These are phyloP conservation scores for Lagenorhynchus albirostris DNA, from an alignment of 2,113 vertebrate species.

Conservation along the genomic window DNA sequence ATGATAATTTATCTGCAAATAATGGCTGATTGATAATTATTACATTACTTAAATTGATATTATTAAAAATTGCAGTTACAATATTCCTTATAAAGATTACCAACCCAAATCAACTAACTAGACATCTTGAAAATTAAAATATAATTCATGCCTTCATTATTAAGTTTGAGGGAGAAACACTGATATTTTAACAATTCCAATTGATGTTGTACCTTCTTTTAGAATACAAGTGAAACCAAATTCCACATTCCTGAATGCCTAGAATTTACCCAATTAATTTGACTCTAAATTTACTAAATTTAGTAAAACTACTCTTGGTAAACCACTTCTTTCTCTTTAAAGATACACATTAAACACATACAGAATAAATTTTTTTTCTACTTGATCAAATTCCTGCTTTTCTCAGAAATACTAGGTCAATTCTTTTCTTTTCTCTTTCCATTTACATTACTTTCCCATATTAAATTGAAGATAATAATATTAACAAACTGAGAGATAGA, in stretches of 20 bases:
- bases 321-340: not conserved
- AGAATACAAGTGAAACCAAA: not conserved
- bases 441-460: too few relatives aligned
- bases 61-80: not conserved
- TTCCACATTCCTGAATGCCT: not conserved
- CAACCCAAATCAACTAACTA: not conserved
- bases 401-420: not conserved
- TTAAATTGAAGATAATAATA: not conserved
- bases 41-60: not conserved
- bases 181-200: not conserved
- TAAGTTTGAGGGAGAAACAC: not conserved
- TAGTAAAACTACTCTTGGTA: not conserved
- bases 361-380: not conserved
- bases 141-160: not conserved
- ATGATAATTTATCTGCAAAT: not conserved
- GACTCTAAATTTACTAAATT: too few relatives aligned
- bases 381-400: not conserved
- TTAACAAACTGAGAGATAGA: not conserved
- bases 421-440: not conserved
- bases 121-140: not conserved
- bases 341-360: not conserved
- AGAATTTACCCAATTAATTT: not conserved
- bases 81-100: not conserved
- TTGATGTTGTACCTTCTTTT: not conserved
- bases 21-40: not conserved